Base-by-base conservation (phyloP, 2,797 vertebrate genomes). In the Melanotaenia maccullochi region DNA sequence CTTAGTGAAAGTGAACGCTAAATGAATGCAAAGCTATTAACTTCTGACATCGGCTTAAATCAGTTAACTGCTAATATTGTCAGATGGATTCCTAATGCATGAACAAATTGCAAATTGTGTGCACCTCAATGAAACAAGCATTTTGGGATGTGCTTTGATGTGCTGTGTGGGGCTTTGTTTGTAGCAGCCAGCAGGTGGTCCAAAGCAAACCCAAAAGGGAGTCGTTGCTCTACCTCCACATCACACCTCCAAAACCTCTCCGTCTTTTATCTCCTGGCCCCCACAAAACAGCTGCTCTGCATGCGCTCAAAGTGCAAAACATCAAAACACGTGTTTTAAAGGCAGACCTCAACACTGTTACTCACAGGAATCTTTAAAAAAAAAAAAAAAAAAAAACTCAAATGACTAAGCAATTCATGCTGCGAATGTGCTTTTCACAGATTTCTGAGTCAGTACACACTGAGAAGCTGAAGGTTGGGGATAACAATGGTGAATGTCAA, bases 151-250 rank as follows among this genome's bases (percentile, higher is more conserved):
- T 51, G 63, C 81, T 89, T 87, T 90, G 86, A 91, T 90, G 65
- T 81, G 61, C 60, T 59, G 38, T 38, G 77, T 56, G 68, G 57
- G 62, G 71, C 65, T 76, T 78, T 69, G 79, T 84, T 85, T 83
- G 73, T 64, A 84, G 32, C 69, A 69, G 71, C 73, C 82, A 75
- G 84, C 85, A 79, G 79, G 89, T 89, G 73, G 85, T 55, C 71
- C 33, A 55, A 82, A 77, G 84, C 55, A 64, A 76, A 76, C 85
- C 86, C 87, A 74, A 85, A 80, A 85, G 74, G 33, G 30, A 84
- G 76, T 68, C 20, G 1, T 14, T 65, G 73, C 66, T 67, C 69
- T 65, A 5, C 57, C 65, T 82, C 33, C 24, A 75, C 60, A 71
- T 82, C 65, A 79, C 35, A 76, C 71, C 62, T 76, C 76, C 73